Evolutionary conservation across 2,113 vertebrate genomes (phyloP).

Genomic region (Poecilia latipinna): DNA sequence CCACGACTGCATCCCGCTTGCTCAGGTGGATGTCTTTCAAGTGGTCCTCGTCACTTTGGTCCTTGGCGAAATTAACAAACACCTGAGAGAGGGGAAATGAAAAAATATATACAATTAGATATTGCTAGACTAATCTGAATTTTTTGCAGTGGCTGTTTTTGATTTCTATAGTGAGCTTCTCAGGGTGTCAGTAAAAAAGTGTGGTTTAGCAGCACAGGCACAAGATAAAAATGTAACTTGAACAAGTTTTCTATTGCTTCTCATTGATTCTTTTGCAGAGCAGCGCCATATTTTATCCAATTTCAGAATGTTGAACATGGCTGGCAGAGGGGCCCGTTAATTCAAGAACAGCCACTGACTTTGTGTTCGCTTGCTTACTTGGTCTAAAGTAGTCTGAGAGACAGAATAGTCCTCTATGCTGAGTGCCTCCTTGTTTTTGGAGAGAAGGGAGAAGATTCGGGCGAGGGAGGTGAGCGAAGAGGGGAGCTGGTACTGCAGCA

Average conservation of each 20-base stretch:
- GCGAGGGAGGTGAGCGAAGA: constrained; percentile 91
- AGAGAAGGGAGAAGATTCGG: constrained; percentile 94
- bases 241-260: not conserved
- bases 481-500: constrained; percentile 97
- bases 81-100: constrained; percentile 80
- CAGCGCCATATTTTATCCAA: not conserved
- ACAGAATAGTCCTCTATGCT: constrained; percentile 99
- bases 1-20: constrained; percentile 90
- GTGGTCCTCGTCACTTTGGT: constrained; percentile 99
- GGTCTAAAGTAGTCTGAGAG: constrained; percentile 98
- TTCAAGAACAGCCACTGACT: not conserved
- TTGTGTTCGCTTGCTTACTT: constrained; percentile 82
- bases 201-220: no score
- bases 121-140: not conserved
- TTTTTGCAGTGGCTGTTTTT: no score
- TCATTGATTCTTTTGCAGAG: no score
- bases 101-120: constrained; percentile 12
- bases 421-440: constrained; percentile 91
- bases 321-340: no score
- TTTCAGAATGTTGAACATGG: no score
- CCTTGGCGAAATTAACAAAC: constrained; percentile 99
- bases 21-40: constrained; percentile 91
- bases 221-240: no score
- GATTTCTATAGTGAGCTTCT: no score
- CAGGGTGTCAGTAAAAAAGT: no score